A percentile compares a stretch with the other conserved stretches of the same genome.
Evolutionary conservation across 2,888 invertebrate species (phyloP).

Genomic region (Steinernema scapterisci): DNA sequence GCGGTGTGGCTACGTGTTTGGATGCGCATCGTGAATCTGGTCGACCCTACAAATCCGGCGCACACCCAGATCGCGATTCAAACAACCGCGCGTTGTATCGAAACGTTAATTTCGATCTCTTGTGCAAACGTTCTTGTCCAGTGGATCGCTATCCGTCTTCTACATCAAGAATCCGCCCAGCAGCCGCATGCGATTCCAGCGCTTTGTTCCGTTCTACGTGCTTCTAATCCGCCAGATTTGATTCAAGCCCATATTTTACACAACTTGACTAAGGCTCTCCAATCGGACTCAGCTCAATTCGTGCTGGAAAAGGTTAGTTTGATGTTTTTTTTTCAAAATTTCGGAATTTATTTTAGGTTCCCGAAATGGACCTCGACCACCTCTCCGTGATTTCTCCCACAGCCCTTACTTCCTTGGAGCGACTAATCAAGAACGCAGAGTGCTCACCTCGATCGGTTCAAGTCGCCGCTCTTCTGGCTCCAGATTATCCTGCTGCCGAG

Average conservation of each 20-base stretch:
- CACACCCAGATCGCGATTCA: conserved; percentile 50
- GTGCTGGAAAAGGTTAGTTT: conserved; percentile 49
- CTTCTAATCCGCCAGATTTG: conserved; percentile 50
- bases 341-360: conserved; percentile 27
- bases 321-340: too few relatives aligned
- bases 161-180: conserved; percentile 45
- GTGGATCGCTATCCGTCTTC: conserved; percentile 58
- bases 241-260: conserved; percentile 55
- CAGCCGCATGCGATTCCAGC: conserved; percentile 60
- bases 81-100: conserved; percentile 54
- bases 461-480: conserved; percentile 49
- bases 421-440: conserved; percentile 45
- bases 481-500: conserved; percentile 52
- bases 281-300: conserved; percentile 50
- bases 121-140: conserved; percentile 58
- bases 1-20: conserved; percentile 59
- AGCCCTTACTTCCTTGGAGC: conserved; percentile 47
- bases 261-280: conserved; percentile 52
- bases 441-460: conserved; percentile 48
- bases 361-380: conserved; percentile 45
- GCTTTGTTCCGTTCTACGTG: conserved; percentile 52
- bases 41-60: conserved; percentile 53
- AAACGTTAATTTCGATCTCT: conserved; percentile 50
- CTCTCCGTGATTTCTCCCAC: conserved; percentile 41
- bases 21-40: conserved; percentile 59